Conservation (phyloP, 2,113 vertebrate genomes). For the Zapornia atra region DNA sequence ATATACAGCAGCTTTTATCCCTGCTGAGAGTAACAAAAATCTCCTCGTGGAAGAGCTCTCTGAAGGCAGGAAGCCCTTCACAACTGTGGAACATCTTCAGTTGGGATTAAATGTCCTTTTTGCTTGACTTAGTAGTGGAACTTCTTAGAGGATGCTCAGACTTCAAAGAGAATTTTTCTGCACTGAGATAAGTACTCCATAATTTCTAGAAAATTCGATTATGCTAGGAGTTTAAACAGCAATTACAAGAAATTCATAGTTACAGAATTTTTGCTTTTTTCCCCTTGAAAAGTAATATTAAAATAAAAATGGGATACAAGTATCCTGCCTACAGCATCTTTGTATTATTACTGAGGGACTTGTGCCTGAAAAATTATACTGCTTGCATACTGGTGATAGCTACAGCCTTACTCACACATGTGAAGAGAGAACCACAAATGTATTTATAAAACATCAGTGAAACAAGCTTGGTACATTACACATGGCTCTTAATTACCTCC, state of each 20-base stretch:
- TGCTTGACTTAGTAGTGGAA: not conserved
- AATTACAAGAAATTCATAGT: not conserved
- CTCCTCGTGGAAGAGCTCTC: not conserved
- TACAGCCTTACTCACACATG: fast-evolving
- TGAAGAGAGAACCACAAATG: not conserved
- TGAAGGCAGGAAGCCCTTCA: not conserved
- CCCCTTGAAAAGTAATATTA: not conserved
- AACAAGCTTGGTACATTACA: not conserved
- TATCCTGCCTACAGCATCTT: not conserved
- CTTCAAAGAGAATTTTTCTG: not conserved
- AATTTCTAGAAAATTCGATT: not conserved
- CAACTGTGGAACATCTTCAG: not conserved
- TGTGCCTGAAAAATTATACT: not conserved
- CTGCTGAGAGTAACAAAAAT: not conserved
- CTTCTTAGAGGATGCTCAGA: not conserved
- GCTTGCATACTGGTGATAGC: not conserved
- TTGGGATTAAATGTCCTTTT: not conserved
- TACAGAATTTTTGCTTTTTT: not conserved
- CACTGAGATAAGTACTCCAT: not conserved
- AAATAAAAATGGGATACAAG: not conserved
- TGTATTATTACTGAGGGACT: not conserved
- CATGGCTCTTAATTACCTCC: not conserved
- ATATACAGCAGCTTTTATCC: not conserved
- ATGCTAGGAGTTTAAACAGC: not conserved
- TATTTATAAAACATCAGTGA: not conserved